These are phyloP conservation scores for Etheostoma spectabile DNA, from an alignment of 2,113 vertebrate species.

Conservation along the genomic window DNA sequence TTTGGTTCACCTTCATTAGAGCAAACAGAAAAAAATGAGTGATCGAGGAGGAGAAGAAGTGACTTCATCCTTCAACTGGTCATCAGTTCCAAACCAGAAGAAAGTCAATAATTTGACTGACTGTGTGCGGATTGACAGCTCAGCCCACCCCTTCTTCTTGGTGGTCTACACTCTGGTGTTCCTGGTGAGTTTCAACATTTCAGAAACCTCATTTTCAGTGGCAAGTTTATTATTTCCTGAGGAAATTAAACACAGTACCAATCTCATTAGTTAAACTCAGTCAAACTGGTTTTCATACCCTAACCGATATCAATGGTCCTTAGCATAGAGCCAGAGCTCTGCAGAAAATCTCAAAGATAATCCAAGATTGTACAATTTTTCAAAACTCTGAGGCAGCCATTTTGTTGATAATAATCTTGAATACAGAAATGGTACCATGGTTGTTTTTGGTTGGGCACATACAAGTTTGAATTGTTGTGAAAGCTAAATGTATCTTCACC, in stretches of 20 bases:
- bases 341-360: background rate
- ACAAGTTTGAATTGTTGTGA: no score
- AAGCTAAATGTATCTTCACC: no score
- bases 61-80: background rate
- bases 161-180: conserved; percentile 58
- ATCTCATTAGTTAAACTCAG: no score
- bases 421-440: no score
- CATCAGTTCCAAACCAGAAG: background rate
- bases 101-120: fast-evolving
- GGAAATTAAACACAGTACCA: no score
- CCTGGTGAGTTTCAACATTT: conserved; percentile 29
- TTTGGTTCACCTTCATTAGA: background rate
- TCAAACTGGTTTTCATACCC: background rate
- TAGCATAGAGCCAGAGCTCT: background rate
- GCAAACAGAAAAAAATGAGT: background rate
- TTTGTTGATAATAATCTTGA: no score
- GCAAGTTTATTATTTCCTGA: background rate
- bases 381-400: no score
- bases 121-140: background rate
- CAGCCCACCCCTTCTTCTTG: conserved; percentile 61
- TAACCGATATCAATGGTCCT: background rate
- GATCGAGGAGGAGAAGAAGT: no score
- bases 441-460: background rate
- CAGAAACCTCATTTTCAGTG: background rate
- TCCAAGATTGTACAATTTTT: no score